These are phyloP conservation scores for Gnathonemus longibarbis DNA, from an alignment of 2,113 vertebrate species.

Conservation along the genomic window DNA sequence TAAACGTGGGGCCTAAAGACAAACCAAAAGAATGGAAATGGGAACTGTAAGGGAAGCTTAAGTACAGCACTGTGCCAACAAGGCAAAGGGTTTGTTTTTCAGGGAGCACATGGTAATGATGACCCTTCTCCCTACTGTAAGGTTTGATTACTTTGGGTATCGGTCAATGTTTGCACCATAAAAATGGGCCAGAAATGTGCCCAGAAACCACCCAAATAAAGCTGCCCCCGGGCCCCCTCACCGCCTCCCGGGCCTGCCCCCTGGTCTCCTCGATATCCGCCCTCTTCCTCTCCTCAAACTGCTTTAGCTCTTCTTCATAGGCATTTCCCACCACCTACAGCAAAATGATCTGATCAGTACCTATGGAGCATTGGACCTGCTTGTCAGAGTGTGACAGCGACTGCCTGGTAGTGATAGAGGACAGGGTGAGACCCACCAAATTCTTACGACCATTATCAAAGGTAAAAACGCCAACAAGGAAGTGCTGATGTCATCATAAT, in stretches of 20 bases:
- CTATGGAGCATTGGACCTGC: not conserved
- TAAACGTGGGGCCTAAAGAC: slow-evolving; percentile 32
- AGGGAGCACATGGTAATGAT: not conserved
- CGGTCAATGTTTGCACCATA: not conserved
- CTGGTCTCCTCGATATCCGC: slow-evolving; percentile 51
- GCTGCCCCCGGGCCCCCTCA: slow-evolving; percentile 16
- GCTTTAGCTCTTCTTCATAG: slow-evolving; percentile 69
- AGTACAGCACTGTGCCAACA: not conserved
- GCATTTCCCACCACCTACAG: slow-evolving; percentile 59
- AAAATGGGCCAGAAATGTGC: not conserved
- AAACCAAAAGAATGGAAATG: not conserved
- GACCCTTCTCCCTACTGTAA: not conserved
- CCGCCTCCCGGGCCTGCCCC: slow-evolving; percentile 57
- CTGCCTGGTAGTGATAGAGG: not conserved
- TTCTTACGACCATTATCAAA: not conserved
- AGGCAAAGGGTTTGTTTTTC: not conserved
- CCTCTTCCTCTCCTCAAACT: slow-evolving; percentile 62
- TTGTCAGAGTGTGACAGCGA: not conserved
- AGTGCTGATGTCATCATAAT: not conserved
- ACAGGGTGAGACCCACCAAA: not conserved
- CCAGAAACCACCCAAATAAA: not conserved
- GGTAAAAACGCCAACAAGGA: not conserved
- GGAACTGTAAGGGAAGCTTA: not conserved
- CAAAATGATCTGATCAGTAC: not conserved
- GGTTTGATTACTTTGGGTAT: not conserved